Evolutionary conservation across 2,888 invertebrate species (phyloP).

Genomic region (Tetheella fluctuosa): DNA sequence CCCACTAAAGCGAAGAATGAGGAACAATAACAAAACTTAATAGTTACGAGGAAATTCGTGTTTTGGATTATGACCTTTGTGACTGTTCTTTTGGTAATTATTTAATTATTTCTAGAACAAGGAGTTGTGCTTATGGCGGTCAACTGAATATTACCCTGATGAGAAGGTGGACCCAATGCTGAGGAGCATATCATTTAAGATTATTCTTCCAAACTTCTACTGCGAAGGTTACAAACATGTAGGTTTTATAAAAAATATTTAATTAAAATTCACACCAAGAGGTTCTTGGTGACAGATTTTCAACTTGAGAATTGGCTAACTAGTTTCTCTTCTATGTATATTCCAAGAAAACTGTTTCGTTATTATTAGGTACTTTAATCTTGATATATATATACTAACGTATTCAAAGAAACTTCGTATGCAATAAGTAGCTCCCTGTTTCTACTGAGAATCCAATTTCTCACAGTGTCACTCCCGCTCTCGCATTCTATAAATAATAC

Average conservation of each 20-base stretch:
- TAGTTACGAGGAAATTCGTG: no score
- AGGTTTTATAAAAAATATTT: constrained; percentile 18
- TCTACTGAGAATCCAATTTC: neutral
- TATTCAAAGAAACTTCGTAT: no score
- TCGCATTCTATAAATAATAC: constrained; percentile 2
- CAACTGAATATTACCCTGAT: constrained; percentile 50
- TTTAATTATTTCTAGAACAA: constrained; percentile 47
- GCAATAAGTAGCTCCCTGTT: neutral
- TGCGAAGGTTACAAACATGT: constrained; percentile 59
- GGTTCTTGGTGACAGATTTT: no score
- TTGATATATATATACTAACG: no score
- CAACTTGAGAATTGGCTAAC: no score
- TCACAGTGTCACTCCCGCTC: neutral
- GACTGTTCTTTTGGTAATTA: neutral
- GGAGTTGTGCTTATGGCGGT: constrained; percentile 66
- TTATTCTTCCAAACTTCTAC: constrained; percentile 32
- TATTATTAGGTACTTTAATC: no score
- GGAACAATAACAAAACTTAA: no score
- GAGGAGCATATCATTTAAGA: constrained; percentile 49
- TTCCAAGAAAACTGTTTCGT: no score
- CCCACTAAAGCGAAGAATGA: no score
- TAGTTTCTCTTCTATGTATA: no score
- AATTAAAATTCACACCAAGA: no score
- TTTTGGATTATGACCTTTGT: no score
- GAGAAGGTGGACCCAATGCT: constrained; percentile 71